These are phyloP conservation scores for Xerus rutilus DNA, from an alignment of 2,797 vertebrate species.

Conservation along the genomic window DNA sequence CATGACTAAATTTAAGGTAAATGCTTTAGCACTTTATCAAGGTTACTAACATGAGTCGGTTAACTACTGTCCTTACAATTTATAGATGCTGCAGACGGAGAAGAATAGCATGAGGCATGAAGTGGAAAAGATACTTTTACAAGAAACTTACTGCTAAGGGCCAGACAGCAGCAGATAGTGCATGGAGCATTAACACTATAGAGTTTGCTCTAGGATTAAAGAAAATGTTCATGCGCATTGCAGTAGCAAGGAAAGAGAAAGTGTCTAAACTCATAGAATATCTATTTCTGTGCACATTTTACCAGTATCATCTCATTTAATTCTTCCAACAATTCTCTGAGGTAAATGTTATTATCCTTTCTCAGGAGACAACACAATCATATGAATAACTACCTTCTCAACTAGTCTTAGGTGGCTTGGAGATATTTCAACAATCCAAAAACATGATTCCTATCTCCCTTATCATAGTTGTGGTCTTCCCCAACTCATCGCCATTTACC, in stretches of 20 bases:
- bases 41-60: background rate
- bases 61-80: background rate
- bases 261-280: background rate
- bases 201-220: background rate
- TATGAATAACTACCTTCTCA: background rate
- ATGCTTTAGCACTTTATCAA: constrained; percentile 27
- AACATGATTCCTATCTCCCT: background rate
- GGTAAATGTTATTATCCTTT: background rate
- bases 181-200: background rate
- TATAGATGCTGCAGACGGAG: background rate
- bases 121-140: background rate
- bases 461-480: background rate
- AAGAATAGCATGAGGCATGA: background rate
- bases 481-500: background rate
- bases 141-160: background rate
- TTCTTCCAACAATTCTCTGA: background rate
- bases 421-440: background rate
- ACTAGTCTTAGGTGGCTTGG: background rate
- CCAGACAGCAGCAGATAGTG: background rate
- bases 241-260: background rate
- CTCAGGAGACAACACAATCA: background rate
- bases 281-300: background rate
- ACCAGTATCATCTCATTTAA: background rate
- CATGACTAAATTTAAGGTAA: constrained; percentile 89
- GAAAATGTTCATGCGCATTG: background rate